Conservation (phyloP, 2,888 invertebrate genomes). For the Gandaritis pyraliata region DNA sequence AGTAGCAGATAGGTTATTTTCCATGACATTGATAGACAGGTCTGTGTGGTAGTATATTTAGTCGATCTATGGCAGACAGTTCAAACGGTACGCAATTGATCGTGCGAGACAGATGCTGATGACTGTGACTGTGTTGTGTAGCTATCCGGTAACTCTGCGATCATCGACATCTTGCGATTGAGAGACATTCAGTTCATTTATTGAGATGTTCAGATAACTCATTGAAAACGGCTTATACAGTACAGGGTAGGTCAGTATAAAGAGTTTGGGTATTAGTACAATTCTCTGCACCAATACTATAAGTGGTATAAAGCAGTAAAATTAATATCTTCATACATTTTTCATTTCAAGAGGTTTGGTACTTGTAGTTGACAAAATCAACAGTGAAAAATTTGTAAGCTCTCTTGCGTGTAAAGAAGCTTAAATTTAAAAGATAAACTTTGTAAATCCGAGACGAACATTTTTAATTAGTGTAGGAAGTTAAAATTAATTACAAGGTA, state of each 20-base stretch:
- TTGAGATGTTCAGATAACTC: background rate
- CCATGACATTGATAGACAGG: constrained; percentile 10
- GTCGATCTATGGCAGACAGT: constrained; percentile 11
- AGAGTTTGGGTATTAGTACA: too few species aligned
- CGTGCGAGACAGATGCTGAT: constrained; percentile 29
- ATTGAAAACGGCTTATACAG: background rate
- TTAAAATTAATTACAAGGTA: constrained; percentile 62
- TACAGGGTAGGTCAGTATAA: too few species aligned
- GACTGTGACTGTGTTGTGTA: too few species aligned
- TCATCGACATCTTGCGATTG: constrained; percentile 19
- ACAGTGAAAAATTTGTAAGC: background rate
- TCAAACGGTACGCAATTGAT: constrained; percentile 24
- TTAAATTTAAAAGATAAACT: constrained; percentile 35
- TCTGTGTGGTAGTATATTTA: constrained; percentile 1
- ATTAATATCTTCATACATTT: too few species aligned
- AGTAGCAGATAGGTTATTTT: background rate
- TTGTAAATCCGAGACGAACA: constrained; percentile 37
- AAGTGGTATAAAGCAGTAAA: too few species aligned
- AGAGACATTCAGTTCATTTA: constrained; percentile 13
- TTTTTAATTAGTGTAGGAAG: constrained; percentile 52
- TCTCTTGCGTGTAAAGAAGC: background rate
- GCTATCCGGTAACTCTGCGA: constrained; percentile 10
- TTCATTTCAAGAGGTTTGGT: too few species aligned
- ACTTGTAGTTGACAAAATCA: background rate
- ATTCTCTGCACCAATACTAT: too few species aligned